These are phyloP conservation scores for Chydorus sphaericus DNA, from an alignment of 2,888 invertebrate species.

Conservation along the genomic window DNA sequence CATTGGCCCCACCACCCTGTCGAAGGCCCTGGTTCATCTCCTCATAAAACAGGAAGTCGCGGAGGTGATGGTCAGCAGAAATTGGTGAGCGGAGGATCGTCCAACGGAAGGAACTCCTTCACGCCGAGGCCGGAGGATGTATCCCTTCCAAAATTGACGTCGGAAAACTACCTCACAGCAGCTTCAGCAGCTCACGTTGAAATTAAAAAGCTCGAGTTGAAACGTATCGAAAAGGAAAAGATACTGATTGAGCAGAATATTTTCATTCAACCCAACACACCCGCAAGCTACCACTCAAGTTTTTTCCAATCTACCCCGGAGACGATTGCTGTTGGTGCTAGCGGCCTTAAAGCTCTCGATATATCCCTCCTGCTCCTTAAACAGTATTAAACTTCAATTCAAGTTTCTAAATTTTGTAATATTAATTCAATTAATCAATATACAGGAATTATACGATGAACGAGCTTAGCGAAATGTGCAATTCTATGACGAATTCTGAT, in stretches of 20 bases:
- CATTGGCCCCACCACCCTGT: too few relatives aligned
- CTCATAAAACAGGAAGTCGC: too few relatives aligned
- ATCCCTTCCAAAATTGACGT: too few relatives aligned
- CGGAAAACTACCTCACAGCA: too few relatives aligned
- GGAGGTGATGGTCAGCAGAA: too few relatives aligned
- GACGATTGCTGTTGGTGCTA: constrained; percentile 27
- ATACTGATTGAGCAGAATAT: constrained; percentile 7
- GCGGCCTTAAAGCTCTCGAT: constrained; percentile 28
- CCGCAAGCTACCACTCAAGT: constrained; percentile 29
- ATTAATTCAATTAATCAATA: too few relatives aligned
- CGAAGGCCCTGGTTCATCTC: too few relatives aligned
- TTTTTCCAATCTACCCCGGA: constrained; percentile 29
- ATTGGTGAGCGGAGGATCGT: constrained; percentile 24
- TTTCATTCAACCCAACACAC: constrained; percentile 25
- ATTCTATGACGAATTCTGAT: too few relatives aligned
- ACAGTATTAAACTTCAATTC: constrained; percentile 25
- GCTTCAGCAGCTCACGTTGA: too few relatives aligned
- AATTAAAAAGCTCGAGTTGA: too few relatives aligned
- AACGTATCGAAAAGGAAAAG: constrained; percentile 19
- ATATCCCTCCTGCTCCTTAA: constrained; percentile 28
- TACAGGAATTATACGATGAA: too few relatives aligned
- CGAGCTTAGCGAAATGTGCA: constrained; percentile 28
- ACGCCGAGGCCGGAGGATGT: constrained; percentile 25
- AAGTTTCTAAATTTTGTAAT: constrained; percentile 27
- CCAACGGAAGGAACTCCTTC: constrained; percentile 6